Conservation (phyloP, 2,113 vertebrate genomes). For the Atractosteus spatula region DNA sequence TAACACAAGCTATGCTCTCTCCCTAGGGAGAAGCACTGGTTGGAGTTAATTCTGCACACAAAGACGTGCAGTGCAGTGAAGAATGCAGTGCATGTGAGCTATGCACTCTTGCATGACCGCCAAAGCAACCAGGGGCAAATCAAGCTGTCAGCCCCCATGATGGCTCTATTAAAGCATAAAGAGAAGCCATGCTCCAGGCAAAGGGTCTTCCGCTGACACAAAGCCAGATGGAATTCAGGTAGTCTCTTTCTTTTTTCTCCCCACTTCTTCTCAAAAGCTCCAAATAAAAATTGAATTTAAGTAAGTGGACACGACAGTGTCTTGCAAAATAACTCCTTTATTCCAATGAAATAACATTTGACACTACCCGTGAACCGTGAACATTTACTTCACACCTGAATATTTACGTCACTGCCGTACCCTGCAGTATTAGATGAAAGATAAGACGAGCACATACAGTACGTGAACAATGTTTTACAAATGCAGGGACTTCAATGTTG, state of each 20-base stretch:
- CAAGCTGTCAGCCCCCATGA: not conserved
- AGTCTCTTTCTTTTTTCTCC: not conserved
- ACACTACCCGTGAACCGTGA: no score
- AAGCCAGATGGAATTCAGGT: not conserved
- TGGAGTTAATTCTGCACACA: not conserved
- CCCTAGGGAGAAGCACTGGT: not conserved
- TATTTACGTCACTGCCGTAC: no score
- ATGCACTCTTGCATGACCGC: not conserved
- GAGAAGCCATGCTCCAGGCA: not conserved
- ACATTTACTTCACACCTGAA: no score
- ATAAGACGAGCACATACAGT: no score
- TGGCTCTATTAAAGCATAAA: not conserved
- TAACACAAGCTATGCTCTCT: not conserved
- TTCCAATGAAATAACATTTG: no score
- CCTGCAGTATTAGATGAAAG: no score
- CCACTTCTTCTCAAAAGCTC: not conserved
- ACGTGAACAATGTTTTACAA: no score
- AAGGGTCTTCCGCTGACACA: not conserved
- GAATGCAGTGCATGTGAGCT: not conserved
- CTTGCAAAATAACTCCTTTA: no score
- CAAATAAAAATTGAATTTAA: not conserved
- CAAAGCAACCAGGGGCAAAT: not conserved
- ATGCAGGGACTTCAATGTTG: no score
- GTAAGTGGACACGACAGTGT: no score
- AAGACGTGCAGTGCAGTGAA: not conserved